Evolutionary conservation across 2,797 vertebrate genomes (phyloP), one percentile per base, ranked within the genome.

Genomic region (Holocentrus rufus): DNA sequence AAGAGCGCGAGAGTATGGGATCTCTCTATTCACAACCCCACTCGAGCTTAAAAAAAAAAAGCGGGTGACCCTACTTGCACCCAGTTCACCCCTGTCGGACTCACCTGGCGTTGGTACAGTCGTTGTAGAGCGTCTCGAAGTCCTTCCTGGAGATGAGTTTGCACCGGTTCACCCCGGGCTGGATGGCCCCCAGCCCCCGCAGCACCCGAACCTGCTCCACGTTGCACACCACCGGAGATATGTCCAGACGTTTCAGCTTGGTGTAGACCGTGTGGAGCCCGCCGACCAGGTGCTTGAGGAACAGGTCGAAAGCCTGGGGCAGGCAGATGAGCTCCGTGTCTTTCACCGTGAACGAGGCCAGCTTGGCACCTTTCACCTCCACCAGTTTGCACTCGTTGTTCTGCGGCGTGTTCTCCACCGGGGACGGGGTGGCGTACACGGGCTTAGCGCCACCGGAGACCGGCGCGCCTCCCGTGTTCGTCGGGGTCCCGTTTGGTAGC

Each of bases 311-410:
- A 49, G 94, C 95, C 89, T 96, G 95, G 62, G 95, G 95, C 86
- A 96, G 93, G 90, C 95, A 96, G 92, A 96, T 95, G 63, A 96
- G 94, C 92, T 96, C 95, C 79, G 91, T 93, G 84, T 94, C 94
- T 72, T 94, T 93, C 85, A 96, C 95, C 6, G 93, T 95, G 93
- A 96, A 96, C 22, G 95, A 96, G 79, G 95, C 95, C 86, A 96
- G 94, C 85, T 95, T 94, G 56, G 95, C 94, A 72, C 94, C 93
- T 87, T 96, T 95, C 93, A 98, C 95, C 88, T 98, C 97, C 93
- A 98, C 96, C 95, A 97, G 96, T 86, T 95, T 96, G 89, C 96
- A 98, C 96, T 98, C 97, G 94, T 98, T 98, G 94, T 98, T 98
- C 92, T 97, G 96, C 84, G 97, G 96, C 77, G 96, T 98, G 95